Evolutionary conservation across 2,113 vertebrate species (phyloP).

Genomic region (Malurus elegans): DNA sequence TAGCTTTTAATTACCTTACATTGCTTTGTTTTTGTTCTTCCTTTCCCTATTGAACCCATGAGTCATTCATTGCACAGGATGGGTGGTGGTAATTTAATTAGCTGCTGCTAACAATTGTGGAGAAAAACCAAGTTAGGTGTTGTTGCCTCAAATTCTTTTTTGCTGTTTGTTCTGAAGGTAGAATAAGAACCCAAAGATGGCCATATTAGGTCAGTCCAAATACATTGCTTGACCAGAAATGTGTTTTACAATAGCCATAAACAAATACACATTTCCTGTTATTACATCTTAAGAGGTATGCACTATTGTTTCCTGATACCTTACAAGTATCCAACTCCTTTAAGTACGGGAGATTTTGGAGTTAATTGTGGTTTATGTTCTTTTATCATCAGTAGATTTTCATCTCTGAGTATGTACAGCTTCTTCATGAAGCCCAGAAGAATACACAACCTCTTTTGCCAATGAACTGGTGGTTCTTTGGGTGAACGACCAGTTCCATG

Average conservation of each 20-base stretch:
- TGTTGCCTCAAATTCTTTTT: background rate
- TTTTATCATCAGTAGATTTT: background rate
- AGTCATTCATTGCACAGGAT: constrained; percentile 60
- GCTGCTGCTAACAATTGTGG: constrained; percentile 11
- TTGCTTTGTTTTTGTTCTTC: constrained; percentile 30
- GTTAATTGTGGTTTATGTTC: background rate
- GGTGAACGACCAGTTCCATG: background rate
- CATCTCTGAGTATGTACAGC: background rate
- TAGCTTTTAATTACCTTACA: background rate
- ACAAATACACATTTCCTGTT: background rate
- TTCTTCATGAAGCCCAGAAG: background rate
- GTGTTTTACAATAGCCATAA: background rate
- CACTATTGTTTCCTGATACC: background rate
- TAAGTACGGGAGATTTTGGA: background rate
- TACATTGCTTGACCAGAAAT: background rate
- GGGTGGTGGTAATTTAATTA: constrained; percentile 62
- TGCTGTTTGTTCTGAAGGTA: background rate
- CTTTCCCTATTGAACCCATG: constrained; percentile 15
- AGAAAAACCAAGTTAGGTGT: constrained; percentile 1
- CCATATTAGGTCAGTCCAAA: background rate
- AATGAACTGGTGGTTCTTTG: background rate
- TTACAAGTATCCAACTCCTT: background rate
- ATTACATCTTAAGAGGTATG: too few species aligned
- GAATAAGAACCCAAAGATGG: background rate
- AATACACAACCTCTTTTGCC: background rate